Evolutionary conservation across 2,797 vertebrate species (phyloP).

Genomic region (Oryzias sinensis): DNA sequence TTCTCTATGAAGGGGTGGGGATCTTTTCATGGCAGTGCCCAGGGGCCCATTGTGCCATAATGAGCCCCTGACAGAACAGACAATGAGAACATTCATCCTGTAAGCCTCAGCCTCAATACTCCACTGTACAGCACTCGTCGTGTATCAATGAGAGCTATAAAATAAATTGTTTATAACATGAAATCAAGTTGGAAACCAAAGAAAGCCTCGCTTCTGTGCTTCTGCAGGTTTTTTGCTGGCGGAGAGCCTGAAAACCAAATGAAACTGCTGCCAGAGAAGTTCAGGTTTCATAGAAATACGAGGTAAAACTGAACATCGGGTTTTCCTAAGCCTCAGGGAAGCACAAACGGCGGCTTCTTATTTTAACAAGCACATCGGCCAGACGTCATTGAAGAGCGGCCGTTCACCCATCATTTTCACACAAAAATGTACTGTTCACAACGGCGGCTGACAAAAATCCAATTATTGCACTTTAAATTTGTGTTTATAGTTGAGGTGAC

Average conservation of each 20-base stretch:
- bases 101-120: conserved; percentile 8
- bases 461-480: conserved; percentile 9
- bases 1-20: not conserved
- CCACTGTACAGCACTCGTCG: conserved; percentile 14
- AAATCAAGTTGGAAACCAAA: conserved; percentile 30
- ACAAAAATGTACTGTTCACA: conserved; percentile 4
- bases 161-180: conserved; percentile 43
- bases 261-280: conserved; percentile 49
- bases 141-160: conserved; percentile 41
- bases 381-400: conserved; percentile 47
- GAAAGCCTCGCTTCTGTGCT: conserved; percentile 38
- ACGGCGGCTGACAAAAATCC: not conserved
- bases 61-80: conserved; percentile 11
- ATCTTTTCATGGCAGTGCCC: conserved; percentile 2
- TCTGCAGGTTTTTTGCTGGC: conserved; percentile 47
- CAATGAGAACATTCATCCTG: conserved; percentile 39
- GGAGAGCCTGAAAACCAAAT: conserved; percentile 31
- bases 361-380: conserved; percentile 43
- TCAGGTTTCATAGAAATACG: conserved; percentile 21
- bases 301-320: conserved; percentile 26
- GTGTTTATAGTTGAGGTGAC: not conserved
- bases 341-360: conserved; percentile 30
- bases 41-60: conserved; percentile 12
- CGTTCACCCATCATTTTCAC: conserved; percentile 47
- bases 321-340: conserved; percentile 21